These are phyloP conservation scores for Patella caerulea DNA, from an alignment of 2,888 invertebrate species.

Conservation along the genomic window DNA sequence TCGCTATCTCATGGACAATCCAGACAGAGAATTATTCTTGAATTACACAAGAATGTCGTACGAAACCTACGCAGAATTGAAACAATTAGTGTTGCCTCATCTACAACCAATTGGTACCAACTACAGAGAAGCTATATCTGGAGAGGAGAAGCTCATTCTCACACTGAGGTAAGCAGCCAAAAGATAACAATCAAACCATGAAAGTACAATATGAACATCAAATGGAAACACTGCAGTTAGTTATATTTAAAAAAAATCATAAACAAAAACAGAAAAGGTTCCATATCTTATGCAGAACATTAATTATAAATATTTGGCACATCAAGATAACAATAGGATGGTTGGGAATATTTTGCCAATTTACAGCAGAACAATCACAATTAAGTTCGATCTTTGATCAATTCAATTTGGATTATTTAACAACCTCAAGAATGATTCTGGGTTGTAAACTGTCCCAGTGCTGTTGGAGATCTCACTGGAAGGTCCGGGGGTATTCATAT, in stretches of 20 bases:
- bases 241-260: slow-evolving; percentile 8
- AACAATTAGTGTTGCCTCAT: too few relatives aligned
- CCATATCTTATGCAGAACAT: slow-evolving; percentile 19
- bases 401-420: slow-evolving; percentile 19
- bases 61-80: too few relatives aligned
- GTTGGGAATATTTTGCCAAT: slow-evolving; percentile 20
- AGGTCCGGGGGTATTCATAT: slow-evolving; percentile 13
- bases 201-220: slow-evolving; percentile 15
- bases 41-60: too few relatives aligned
- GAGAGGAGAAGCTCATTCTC: too few relatives aligned
- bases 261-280: not conserved
- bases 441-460: slow-evolving; percentile 7
- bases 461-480: slow-evolving; percentile 17
- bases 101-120: too few relatives aligned
- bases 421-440: slow-evolving; percentile 12
- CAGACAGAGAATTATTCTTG: too few relatives aligned
- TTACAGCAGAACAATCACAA: slow-evolving; percentile 12
- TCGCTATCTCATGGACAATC: too few relatives aligned
- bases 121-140: too few relatives aligned
- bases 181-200: slow-evolving; percentile 19
- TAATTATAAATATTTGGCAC: slow-evolving; percentile 17
- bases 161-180: slow-evolving; percentile 7
- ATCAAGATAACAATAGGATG: slow-evolving; percentile 19
- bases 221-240: slow-evolving; percentile 16
- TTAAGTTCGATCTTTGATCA: slow-evolving; percentile 16